Base-by-base conservation (phyloP, 2,888 invertebrate species). In the Calameuta filiformis region DNA sequence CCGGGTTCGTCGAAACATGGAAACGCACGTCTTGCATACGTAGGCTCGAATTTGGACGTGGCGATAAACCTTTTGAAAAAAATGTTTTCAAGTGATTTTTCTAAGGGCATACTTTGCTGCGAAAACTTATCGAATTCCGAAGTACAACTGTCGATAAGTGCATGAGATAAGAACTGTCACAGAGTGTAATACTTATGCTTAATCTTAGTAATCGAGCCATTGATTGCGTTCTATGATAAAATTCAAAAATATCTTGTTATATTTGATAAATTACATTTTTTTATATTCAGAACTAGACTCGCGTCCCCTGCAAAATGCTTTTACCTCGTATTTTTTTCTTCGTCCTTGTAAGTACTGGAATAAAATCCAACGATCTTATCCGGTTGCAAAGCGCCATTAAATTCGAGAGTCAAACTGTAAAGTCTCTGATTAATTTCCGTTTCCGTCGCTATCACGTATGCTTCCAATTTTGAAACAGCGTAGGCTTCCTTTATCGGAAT, bases 1-100 rank as follows among this genome's bases (percentile, higher is more conserved):
- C 95, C 94, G 0, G 97, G 99, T 88, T 98, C 98, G 91, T 99
- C 99, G 89, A 99, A 98, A 89, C 98, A 98, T 0, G 99, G 99
- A 90, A 97, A 98, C 0, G 98, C 97, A 92, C 96, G 95, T 35
- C 99, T 94, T 0, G 99, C 98, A 91, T 97, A 97, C 0, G 98
- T 98, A 0, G 98, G 98, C 90, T 99, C 97, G 89, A 99, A 98
- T 92, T 99, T 98, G 15, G 98, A 96, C 0, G 97, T 97, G 9
- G 97, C 97, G 90, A 98, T 95, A 79, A 93, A 93, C 87, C 97
- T 97, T 30, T 34, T 56, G 9, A 56, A 56, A 56, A 2, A 56
- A 56, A 56, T 56, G 9, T 56, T 56, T 56, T 23, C 15, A 23
- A 56, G 56, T 56, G 23, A 56, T 2, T 23, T 23, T 56, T 9